Percentiles rank a stretch among this genome's conserved stretches.
Conservation (phyloP, 2,888 invertebrate genomes). For the Cerceris ruficornis region DNA sequence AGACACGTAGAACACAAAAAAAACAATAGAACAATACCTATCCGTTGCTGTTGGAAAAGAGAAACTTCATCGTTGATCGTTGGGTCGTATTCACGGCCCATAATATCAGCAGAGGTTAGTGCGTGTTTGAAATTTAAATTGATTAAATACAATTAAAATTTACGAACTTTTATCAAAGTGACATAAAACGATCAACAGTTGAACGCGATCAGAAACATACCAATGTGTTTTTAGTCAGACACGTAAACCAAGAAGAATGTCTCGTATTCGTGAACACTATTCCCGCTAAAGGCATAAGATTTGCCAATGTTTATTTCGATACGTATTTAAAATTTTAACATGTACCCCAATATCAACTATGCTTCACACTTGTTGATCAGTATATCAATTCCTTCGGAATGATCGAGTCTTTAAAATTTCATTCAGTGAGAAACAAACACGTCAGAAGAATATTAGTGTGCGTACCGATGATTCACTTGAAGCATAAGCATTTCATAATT, state of each 20-base stretch:
- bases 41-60: constrained; percentile 37
- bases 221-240: no score
- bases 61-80: constrained; percentile 58
- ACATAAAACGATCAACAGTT: not conserved
- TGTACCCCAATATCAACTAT: not conserved
- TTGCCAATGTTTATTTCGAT: no score
- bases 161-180: not conserved
- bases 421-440: no score
- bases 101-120: constrained; percentile 67
- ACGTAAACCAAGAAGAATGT: not conserved
- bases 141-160: not conserved
- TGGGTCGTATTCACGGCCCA: constrained; percentile 67
- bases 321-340: not conserved
- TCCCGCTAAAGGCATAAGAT: no score
- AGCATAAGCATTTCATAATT: not conserved
- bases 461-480: no score
- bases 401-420: not conserved
- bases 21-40: constrained; percentile 32
- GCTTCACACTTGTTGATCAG: constrained; percentile 1
- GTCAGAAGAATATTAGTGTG: no score
- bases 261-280: not conserved
- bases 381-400: not conserved
- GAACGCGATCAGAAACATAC: not conserved
- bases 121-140: constrained; percentile 53
- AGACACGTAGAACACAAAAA: constrained; percentile 13